Percentiles rank a stretch among this genome's conserved stretches.
phyloP scores from a whole-genome alignment of 2,888 invertebrate species.

The Drosophila niveifrons region DNA sequence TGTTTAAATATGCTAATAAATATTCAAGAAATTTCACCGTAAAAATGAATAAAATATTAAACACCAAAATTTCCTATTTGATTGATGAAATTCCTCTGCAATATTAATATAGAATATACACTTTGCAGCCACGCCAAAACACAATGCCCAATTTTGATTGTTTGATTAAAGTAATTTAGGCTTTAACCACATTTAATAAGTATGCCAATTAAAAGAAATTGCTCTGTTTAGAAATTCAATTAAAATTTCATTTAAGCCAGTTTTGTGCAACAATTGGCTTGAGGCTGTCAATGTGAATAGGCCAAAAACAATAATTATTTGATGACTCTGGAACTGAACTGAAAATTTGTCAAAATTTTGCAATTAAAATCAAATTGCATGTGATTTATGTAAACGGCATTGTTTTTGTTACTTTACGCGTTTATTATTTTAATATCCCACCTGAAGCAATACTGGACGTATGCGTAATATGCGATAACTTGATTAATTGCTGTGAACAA shows the following conservation, averaged over 20 bases:
- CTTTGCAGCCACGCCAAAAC: too few relatives aligned
- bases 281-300: background rate
- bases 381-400: background rate
- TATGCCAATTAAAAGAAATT: background rate
- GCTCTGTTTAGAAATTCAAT: background rate
- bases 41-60: too few relatives aligned
- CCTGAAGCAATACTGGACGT: constrained; percentile 27
- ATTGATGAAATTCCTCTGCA: too few relatives aligned
- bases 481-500: constrained; percentile 28
- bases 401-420: background rate
- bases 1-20: too few relatives aligned
- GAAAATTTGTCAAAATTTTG: constrained; percentile 1
- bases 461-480: constrained; percentile 18
- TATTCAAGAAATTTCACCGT: too few relatives aligned
- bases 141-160: background rate
- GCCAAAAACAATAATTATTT: background rate
- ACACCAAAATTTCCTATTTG: too few relatives aligned
- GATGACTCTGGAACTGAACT: constrained; percentile 2
- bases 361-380: background rate
- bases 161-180: background rate
- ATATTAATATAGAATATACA: too few relatives aligned
- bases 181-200: background rate
- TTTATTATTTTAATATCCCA: constrained; percentile 16
- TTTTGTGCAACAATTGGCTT: constrained; percentile 1
- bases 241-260: background rate